Conservation (phyloP, 2,113 vertebrate genomes). For the Melanotaenia duboulayi region DNA sequence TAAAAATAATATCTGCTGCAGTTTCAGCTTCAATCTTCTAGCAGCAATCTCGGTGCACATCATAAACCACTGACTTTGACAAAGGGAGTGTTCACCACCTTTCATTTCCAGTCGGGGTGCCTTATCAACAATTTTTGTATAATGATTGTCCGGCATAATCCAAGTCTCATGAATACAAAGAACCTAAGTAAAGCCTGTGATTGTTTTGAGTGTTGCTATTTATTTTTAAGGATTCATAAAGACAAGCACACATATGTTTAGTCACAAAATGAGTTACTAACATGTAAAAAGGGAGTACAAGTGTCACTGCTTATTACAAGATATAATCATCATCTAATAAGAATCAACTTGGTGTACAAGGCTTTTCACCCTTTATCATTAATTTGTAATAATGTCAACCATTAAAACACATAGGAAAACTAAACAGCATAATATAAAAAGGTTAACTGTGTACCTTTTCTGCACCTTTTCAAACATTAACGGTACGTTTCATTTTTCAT, state of each 20-base stretch:
- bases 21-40: neutral
- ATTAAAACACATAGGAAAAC: no score
- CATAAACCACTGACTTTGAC: neutral
- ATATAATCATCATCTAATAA: neutral
- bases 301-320: accelerated
- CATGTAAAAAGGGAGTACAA: neutral
- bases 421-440: no score
- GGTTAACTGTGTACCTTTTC: neutral
- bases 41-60: neutral
- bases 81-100: neutral
- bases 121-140: constrained; percentile 40
- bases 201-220: neutral
- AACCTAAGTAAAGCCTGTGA: neutral
- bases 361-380: neutral
- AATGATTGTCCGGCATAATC: constrained; percentile 25
- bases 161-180: neutral
- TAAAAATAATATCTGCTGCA: neutral
- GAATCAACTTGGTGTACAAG: neutral
- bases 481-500: constrained; percentile 24
- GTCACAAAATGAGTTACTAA: neutral
- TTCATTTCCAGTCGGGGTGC: neutral
- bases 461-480: constrained; percentile 47
- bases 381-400: neutral
- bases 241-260: neutral
- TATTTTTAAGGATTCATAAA: no score